Evolutionary conservation across 2,888 invertebrate genomes (phyloP), one percentile per base, ranked within the genome.

Genomic region (Macaria liturata): DNA sequence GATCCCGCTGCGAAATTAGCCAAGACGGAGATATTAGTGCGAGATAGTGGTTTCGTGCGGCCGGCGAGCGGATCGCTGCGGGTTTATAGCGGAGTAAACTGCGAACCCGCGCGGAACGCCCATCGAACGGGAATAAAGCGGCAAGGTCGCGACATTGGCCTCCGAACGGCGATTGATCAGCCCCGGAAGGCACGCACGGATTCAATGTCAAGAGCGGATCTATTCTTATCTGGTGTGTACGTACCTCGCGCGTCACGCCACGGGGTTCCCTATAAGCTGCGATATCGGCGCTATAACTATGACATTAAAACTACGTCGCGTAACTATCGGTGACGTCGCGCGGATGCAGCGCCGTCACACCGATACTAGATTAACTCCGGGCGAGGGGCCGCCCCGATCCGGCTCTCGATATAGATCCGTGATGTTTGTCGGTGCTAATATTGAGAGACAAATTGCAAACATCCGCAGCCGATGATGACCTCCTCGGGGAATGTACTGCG

Each of bases 181-280:
- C 69, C 74, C 74, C 72, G 67, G 71, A 70, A 71, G 75, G 70
- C 72, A 71, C 73, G 71, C 69, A 65, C 63, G 52, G 71, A 71
- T 65, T 72, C 80, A 82, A 81, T 81, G 80, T 80, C 81, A 80
- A 76, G 77, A 72, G 71, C 73, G 72, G 61, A 71, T 75, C 73
- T 76, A 78, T 78, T 78, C 73, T 69, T 76, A 75, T 74, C 74
- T 65, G 64, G 61, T 67, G 60, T 40, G 59, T 68, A 69, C 76
- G 76, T 75, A 20, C 20, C 75, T 74, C 54, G 50, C 53, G 54
- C 57, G 67, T 61, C 67, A 65, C 65, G 69, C 63, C 68, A 71
- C 67, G 66, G 73, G 67, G 71, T 69, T 63, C 70, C 69, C 72
- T 69, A 68, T 58, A 62, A 67, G 58, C 65, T 51, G 54, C 60